Base-by-base conservation (phyloP, 2,888 invertebrate species). In the Zonitis immaculata region DNA sequence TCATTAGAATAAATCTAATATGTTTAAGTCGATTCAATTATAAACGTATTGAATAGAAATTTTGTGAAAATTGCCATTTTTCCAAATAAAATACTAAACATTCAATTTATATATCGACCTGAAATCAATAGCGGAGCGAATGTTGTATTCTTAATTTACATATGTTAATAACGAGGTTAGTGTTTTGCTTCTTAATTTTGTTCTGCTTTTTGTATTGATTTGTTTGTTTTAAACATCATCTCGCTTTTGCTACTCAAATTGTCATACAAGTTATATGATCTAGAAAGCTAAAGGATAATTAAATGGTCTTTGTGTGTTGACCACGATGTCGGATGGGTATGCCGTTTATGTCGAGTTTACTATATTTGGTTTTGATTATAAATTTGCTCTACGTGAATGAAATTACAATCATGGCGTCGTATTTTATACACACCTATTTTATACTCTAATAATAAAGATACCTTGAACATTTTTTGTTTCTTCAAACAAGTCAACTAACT, bases 201-300 rank as follows among this genome's bases (percentile, higher is more conserved):
- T 16, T 18, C 14, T 32, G 0, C 9, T 35, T 35, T 18, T 22
- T 22, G 5, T 30, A n/a, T 30, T 30, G 12, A 30, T 30, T 30
- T 30, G 30, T 30, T 35, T 11, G 16, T 35, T 35, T 35, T 8
- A 18, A 35, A 8, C 35, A 8, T 35, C 35, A 35, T 35, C 9
- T 35, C 35, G 35, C 35, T 18, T 35, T 35, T 35, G 35, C 35
- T 35, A 35, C 35, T 35, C 16, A 16, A 35, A 35, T 35, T 4
- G 35, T 35, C 18, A 11, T 35, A 35, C 16, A 35, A 35, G 1
- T 35, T 35, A 61, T 51, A 51, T 51, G 28, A 44, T 64, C 64
- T 67, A 67, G 69, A 69, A 69, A 69, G 69, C 61, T 65, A 58
- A 56, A 54, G 60, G 62, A 64, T 67, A 68, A 69, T 69, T 69